Percentiles rank a stretch among this genome's conserved stretches.
These are phyloP conservation scores for Agonopterix heracliana DNA, from an alignment of 2,888 invertebrate genomes.

Conservation along the genomic window DNA sequence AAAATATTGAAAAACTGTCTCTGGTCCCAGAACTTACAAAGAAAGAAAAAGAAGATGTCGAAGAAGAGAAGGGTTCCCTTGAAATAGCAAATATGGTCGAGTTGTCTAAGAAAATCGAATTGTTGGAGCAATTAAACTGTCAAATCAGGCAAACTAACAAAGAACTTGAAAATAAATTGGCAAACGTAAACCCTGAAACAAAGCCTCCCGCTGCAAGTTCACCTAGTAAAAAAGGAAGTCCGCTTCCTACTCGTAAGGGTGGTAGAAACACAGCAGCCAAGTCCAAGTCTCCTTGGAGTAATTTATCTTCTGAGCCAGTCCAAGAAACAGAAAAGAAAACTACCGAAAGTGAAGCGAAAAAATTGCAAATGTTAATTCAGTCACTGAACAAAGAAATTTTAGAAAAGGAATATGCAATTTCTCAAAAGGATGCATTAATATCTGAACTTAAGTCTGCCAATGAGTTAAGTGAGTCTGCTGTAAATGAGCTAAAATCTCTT, in stretches of 20 bases:
- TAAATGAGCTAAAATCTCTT: slow-evolving; percentile 25
- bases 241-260: slow-evolving; percentile 55
- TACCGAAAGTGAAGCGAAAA: slow-evolving; percentile 46
- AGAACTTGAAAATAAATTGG: slow-evolving; percentile 71
- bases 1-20: slow-evolving; percentile 39
- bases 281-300: slow-evolving; percentile 66
- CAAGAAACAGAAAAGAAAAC: slow-evolving; percentile 58
- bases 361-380: slow-evolving; percentile 57
- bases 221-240: slow-evolving; percentile 55
- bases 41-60: slow-evolving; percentile 53
- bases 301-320: slow-evolving; percentile 52
- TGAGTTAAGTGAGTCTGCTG: slow-evolving; percentile 23
- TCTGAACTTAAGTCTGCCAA: slow-evolving; percentile 36
- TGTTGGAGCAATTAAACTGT: slow-evolving; percentile 68
- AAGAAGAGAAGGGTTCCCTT: slow-evolving; percentile 77
- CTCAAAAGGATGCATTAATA: slow-evolving; percentile 65
- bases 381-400: slow-evolving; percentile 67
- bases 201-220: slow-evolving; percentile 37
- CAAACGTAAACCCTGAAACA: slow-evolving; percentile 38
- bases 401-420: slow-evolving; percentile 59
- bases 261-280: slow-evolving; percentile 59
- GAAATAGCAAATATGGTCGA: slow-evolving; percentile 63
- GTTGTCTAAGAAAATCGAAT: slow-evolving; percentile 66
- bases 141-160: slow-evolving; percentile 71
- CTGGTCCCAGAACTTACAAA: slow-evolving; percentile 14